These are phyloP conservation scores for Drosophila prosaltans DNA, from an alignment of 1,140 invertebrate species.

Conservation along the genomic window DNA sequence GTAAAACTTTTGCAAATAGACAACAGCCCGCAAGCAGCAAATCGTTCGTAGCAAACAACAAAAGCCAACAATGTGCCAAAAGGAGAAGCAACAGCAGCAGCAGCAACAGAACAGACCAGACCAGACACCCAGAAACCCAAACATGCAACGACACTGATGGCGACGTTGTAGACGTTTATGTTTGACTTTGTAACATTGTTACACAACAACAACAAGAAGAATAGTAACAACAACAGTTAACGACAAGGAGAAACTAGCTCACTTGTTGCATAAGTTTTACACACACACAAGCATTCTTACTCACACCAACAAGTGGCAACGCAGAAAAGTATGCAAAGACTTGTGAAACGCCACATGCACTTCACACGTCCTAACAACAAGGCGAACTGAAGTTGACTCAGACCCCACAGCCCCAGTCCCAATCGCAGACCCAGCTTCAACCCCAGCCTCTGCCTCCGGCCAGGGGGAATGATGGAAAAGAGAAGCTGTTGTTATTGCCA, in stretches of 20 bases:
- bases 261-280: conserved; percentile 74
- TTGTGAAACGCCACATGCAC: conserved; percentile 39
- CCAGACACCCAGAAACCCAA: conserved; percentile 28
- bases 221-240: conserved; percentile 27
- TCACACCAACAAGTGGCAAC: conserved; percentile 69
- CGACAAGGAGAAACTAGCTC: conserved; percentile 36
- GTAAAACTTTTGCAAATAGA: conserved; percentile 52
- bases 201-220: conserved; percentile 56
- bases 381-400: conserved; percentile 22
- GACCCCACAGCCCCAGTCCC: no score
- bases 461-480: conserved; percentile 15
- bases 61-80: conserved; percentile 54
- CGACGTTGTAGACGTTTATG: conserved; percentile 72
- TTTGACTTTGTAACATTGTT: conserved; percentile 80
- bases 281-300: conserved; percentile 39
- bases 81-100: conserved; percentile 54
- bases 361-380: conserved; percentile 76
- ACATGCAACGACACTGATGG: conserved; percentile 55
- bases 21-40: conserved; percentile 26
- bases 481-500: conserved; percentile 37
- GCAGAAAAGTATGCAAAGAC: conserved; percentile 80
- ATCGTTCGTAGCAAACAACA: conserved; percentile 44
- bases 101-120: conserved; percentile 25
- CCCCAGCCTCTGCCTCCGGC: conserved; percentile 32
- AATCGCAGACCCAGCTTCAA: neutral